Evolutionary conservation across 2,888 invertebrate species (phyloP).

Genomic region (Rhorus exstirpatorius): DNA sequence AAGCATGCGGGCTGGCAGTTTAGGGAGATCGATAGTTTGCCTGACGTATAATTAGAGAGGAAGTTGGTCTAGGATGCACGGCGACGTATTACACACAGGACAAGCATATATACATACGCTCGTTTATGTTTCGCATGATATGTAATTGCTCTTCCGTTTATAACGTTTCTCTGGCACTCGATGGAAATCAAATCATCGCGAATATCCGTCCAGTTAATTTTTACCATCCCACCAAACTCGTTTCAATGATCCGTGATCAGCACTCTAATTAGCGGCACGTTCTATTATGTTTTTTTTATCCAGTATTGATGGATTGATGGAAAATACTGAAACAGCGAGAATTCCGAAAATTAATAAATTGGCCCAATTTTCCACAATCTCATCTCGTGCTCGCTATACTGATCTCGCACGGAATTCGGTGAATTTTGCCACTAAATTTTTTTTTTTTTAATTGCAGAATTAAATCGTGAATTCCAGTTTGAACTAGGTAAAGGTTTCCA

Average conservation of each 20-base stretch:
- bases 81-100: slow-evolving; percentile 27
- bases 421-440: no score
- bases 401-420: no score
- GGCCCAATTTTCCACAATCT: no score
- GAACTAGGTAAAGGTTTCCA: no score
- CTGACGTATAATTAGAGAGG: slow-evolving; percentile 75
- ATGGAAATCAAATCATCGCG: slow-evolving; percentile 21
- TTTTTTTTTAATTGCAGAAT: no score
- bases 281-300: background rate
- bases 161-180: background rate
- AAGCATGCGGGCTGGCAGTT: slow-evolving; percentile 68
- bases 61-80: slow-evolving; percentile 64
- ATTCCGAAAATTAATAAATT: no score
- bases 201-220: slow-evolving; percentile 9
- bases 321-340: no score
- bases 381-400: no score
- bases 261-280: background rate
- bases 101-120: slow-evolving; percentile 7
- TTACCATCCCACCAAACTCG: background rate
- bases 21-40: slow-evolving; percentile 77
- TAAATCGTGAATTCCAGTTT: no score
- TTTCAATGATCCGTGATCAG: background rate
- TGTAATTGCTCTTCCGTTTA: slow-evolving; percentile 17
- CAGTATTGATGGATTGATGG: no score
- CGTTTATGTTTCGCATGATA: slow-evolving; percentile 1